These are phyloP conservation scores for Aporrectodea caliginosa DNA, from an alignment of 1,140 invertebrate species.

Conservation along the genomic window DNA sequence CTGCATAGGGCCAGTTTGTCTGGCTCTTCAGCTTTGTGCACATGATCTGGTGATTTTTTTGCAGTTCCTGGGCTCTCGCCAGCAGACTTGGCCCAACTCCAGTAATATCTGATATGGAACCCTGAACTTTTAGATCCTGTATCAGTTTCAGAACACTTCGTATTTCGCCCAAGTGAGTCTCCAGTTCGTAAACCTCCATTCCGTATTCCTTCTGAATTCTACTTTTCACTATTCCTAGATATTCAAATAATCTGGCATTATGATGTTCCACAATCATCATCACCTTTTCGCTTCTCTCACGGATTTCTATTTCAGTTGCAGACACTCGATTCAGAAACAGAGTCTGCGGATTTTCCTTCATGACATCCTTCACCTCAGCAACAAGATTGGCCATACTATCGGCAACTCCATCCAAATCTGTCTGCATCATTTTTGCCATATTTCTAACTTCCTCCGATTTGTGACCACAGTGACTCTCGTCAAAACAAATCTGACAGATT, in stretches of 20 bases:
- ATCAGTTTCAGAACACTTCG: neutral
- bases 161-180: neutral
- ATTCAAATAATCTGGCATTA: neutral
- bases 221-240: neutral
- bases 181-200: neutral
- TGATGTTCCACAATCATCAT: neutral
- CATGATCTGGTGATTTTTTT: neutral
- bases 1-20: neutral
- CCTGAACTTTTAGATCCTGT: neutral
- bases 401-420: neutral
- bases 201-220: neutral
- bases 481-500: neutral
- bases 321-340: neutral
- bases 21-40: neutral
- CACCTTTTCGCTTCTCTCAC: neutral
- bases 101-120: neutral
- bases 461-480: neutral
- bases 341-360: neutral
- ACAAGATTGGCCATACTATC: neutral
- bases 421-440: neutral
- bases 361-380: neutral
- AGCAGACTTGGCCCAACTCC: neutral
- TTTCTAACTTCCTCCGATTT: neutral
- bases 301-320: neutral
- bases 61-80: neutral